These are phyloP conservation scores for Sebastes dallii DNA, from an alignment of 2,797 vertebrate species.

Conservation along the genomic window DNA sequence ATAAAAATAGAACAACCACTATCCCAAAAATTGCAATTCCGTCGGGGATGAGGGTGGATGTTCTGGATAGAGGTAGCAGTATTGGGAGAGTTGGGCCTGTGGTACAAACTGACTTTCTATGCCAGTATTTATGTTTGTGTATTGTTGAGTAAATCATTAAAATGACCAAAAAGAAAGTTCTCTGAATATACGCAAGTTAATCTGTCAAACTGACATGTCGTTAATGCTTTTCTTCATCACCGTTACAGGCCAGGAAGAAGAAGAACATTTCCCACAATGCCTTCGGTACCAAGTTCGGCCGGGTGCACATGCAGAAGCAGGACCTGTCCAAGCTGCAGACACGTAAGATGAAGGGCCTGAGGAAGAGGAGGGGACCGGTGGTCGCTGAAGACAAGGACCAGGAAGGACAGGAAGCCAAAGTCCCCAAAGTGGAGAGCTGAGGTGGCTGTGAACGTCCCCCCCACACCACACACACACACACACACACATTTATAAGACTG, in stretches of 20 bases:
- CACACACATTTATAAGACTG: background rate
- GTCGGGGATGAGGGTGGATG: no score
- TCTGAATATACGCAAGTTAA: background rate
- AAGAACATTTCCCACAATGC: constrained; percentile 94
- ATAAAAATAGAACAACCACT: no score
- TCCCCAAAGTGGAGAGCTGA: constrained; percentile 75
- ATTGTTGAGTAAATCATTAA: background rate
- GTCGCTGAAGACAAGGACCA: constrained; percentile 33
- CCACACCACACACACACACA: no score
- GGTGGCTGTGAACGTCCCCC: background rate
- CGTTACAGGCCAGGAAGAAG: constrained; percentile 91
- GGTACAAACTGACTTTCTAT: background rate
- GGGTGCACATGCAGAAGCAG: constrained; percentile 97
- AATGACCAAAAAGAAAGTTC: background rate
- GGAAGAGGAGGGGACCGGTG: constrained; percentile 84
- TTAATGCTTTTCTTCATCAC: background rate
- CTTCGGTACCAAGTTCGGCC: constrained; percentile 92
- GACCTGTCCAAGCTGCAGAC: constrained; percentile 92
- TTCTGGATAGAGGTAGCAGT: background rate
- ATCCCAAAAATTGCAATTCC: no score
- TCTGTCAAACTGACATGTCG: background rate
- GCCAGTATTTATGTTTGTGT: background rate
- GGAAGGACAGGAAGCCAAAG: constrained; percentile 75
- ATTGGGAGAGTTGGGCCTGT: background rate
- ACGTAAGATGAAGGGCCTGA: constrained; percentile 94